Evolutionary conservation across 2,888 invertebrate species (phyloP), one percentile per base, ranked within the genome.

Genomic region (Calliphora vomitoria): DNA sequence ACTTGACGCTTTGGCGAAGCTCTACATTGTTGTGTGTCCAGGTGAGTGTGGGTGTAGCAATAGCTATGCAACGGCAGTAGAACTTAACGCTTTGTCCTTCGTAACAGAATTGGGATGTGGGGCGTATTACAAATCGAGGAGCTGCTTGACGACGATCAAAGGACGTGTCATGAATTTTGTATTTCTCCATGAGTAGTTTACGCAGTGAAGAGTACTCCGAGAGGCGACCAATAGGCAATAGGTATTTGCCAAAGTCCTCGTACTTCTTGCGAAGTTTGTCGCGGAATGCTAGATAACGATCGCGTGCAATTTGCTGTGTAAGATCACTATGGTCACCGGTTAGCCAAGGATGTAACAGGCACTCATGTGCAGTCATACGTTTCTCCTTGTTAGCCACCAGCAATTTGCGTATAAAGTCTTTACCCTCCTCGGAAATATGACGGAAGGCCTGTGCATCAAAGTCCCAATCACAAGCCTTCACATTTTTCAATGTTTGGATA

Each of bases 401-500:
- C 87, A 99, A 95, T 92, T 97, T 96, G 90, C 97, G 96, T 93
- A 99, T 99, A 94, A 99, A 99, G 95, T 99, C 99, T 95, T 98
- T 99, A 91, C 97, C 99, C 93, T 99, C 98, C 81, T 98, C 98
- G 0, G 99, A 99, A 78, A 99, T 98, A 91, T 97, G 96, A 35
- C 96, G 95, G 95, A 99, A 99, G 10, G 98, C 97, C 91, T 99
- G 98, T 92, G 97, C 97, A 93, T 99, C 99, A 94, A 99, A 99
- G 95, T 98, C 98, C 99, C 99, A 99, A 94, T 99, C 99, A 94
- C 99, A 99, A 11, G 98, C 97, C 94, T 98, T 98, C 15, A 99
- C 99, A 93, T 99, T 99, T 94, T 98, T 98, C 89, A 99, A 94
- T 0, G 99, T 99, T 91, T 99, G 99, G 80, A 99, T 97, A 94